Evolutionary conservation across 2,888 invertebrate genomes (phyloP).

Genomic region (Gerris lacustris): DNA sequence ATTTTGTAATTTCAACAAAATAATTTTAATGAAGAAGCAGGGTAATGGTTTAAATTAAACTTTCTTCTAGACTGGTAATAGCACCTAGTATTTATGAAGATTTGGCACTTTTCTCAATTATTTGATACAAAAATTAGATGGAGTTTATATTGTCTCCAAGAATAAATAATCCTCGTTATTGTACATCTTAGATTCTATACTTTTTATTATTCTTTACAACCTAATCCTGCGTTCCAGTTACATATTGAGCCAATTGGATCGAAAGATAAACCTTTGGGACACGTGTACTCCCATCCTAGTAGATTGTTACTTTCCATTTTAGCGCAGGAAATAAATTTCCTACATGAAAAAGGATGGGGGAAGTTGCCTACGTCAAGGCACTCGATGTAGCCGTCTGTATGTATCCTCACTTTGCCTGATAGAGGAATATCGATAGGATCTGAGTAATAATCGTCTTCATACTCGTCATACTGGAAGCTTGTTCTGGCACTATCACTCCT

Average conservation of each 20-base stretch:
- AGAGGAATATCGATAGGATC: constrained; percentile 31
- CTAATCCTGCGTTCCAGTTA: constrained; percentile 74
- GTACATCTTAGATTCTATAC: too few species aligned
- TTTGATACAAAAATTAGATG: too few species aligned
- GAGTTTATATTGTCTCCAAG: too few species aligned
- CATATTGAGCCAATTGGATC: constrained; percentile 84
- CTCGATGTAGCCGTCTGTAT: constrained; percentile 60
- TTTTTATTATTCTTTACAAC: constrained; percentile 49
- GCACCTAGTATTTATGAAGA: too few species aligned
- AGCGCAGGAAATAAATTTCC: constrained; percentile 83
- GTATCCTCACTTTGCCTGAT: constrained; percentile 38
- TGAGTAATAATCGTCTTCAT: constrained; percentile 29
- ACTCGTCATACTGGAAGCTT: constrained; percentile 24
- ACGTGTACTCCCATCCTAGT: constrained; percentile 77
- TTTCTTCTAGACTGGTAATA: too few species aligned
- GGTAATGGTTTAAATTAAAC: too few species aligned
- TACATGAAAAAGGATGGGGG: constrained; percentile 79
- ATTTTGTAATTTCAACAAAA: too few species aligned
- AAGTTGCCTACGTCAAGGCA: constrained; percentile 84
- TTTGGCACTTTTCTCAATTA: too few species aligned
- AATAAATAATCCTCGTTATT: too few species aligned
- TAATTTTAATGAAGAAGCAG: too few species aligned
- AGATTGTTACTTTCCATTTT: constrained; percentile 64
- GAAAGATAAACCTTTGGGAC: constrained; percentile 72
- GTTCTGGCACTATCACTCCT: constrained; percentile 10